Evolutionary conservation across 2,113 vertebrate genomes (phyloP).

Genomic region (Azemiops feae): DNA sequence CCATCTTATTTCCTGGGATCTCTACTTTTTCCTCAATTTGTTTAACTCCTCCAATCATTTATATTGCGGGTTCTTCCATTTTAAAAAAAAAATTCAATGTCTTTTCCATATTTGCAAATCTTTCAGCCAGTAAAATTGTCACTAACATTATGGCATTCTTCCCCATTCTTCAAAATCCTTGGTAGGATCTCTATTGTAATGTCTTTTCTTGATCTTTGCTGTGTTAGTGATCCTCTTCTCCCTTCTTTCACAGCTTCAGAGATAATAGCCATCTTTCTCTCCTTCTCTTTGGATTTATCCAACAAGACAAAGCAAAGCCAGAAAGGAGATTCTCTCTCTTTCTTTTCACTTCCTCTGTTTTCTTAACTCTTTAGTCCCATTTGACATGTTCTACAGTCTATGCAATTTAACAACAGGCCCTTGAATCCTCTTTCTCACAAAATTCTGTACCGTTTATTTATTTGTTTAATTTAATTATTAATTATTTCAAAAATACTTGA

Average conservation of each 20-base stretch:
- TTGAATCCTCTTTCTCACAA: not conserved
- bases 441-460: not conserved
- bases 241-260: not conserved
- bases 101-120: not conserved
- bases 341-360: not conserved
- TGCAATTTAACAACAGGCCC: not conserved
- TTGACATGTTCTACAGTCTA: not conserved
- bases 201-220: not conserved
- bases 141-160: not conserved
- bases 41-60: not conserved
- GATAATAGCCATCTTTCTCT: not conserved
- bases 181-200: not conserved
- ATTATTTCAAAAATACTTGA: not conserved
- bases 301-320: not conserved
- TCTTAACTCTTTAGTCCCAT: not conserved
- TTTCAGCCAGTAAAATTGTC: not conserved
- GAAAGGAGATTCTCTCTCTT: not conserved
- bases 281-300: not conserved
- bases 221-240: not conserved
- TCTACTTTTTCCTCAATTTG: not conserved
- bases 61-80: not conserved
- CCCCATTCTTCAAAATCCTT: not conserved
- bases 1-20: not conserved
- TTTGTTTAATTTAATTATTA: not conserved
- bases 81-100: no score